A percentile compares a stretch with the other conserved stretches of the same genome.
These are phyloP conservation scores for Ageneiosus marmoratus DNA, from an alignment of 2,113 vertebrate genomes.

Conservation along the genomic window DNA sequence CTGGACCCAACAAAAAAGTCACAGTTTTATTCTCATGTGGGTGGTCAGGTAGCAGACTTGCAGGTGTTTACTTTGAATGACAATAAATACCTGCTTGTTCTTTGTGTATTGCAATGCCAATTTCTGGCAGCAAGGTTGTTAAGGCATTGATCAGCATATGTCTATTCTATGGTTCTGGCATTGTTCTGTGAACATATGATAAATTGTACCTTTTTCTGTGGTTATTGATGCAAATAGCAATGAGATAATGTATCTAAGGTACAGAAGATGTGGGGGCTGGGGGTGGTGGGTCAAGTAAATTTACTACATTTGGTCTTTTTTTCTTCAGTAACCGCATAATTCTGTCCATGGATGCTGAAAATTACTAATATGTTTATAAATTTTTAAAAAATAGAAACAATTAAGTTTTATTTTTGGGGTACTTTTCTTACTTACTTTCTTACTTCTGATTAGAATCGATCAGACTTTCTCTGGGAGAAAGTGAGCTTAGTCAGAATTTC, in stretches of 20 bases:
- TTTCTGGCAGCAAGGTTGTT: not conserved
- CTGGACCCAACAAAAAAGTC: not conserved
- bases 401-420: no score
- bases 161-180: not conserved
- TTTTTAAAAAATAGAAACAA: not conserved
- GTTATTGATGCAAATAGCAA: not conserved
- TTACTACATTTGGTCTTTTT: not conserved
- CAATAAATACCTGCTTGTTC: not conserved
- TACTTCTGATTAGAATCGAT: no score
- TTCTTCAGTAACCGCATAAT: not conserved
- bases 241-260: not conserved
- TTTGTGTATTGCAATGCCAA: not conserved
- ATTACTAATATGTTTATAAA: not conserved
- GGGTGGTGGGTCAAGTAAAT: no score
- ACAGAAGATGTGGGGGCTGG: not conserved
- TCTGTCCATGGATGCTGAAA: not conserved
- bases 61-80: not conserved
- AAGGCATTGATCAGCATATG: not conserved
- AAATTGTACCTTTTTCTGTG: not conserved
- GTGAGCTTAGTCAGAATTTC: not conserved
- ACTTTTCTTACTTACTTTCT: no score
- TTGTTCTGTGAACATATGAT: not conserved
- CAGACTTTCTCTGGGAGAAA: not conserved
- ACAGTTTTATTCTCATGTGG: not conserved
- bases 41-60: not conserved